Evolutionary conservation across 2,113 vertebrate genomes (phyloP).

Genomic region (Bufo bufo): DNA sequence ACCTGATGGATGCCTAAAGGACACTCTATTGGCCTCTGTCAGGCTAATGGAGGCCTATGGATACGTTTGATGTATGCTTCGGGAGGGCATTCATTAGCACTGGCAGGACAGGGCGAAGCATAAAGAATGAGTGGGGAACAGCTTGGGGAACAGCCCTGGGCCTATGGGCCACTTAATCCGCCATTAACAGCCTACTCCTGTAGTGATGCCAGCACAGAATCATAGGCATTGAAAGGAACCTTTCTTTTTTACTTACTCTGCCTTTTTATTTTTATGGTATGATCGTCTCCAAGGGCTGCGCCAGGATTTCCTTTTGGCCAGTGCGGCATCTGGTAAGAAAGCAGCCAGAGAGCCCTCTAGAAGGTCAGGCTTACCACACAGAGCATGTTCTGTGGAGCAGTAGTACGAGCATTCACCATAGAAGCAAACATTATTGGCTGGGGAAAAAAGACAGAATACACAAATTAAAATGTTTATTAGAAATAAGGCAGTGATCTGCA

Average conservation of each 20-base stretch:
- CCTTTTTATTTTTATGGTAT: constrained; percentile 85
- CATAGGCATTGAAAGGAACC: not conserved
- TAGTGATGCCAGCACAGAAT: not conserved
- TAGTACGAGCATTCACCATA: constrained; percentile 89
- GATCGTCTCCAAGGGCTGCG: constrained; percentile 87
- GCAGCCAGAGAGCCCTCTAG: constrained; percentile 83
- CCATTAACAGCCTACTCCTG: not conserved
- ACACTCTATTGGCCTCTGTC: no score
- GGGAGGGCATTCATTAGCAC: no score
- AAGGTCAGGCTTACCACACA: constrained; percentile 76
- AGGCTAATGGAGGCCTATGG: no score
- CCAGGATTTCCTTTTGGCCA: constrained; percentile 79
- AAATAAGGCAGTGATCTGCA: not conserved
- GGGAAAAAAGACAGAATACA: constrained; percentile 21
- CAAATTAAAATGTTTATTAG: not conserved
- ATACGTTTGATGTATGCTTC: no score
- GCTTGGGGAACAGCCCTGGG: no score
- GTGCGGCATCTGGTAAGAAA: constrained; percentile 78
- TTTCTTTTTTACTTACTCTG: constrained; percentile 68
- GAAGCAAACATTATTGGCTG: constrained; percentile 85
- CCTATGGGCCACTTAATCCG: no score
- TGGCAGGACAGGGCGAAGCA: no score
- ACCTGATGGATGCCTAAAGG: no score
- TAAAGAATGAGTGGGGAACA: no score
- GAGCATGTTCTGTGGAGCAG: constrained; percentile 84